A percentile compares a stretch with the other conserved stretches of the same genome.
Evolutionary conservation across 2,113 vertebrate genomes (phyloP).

Genomic region (Isurus oxyrinchus): DNA sequence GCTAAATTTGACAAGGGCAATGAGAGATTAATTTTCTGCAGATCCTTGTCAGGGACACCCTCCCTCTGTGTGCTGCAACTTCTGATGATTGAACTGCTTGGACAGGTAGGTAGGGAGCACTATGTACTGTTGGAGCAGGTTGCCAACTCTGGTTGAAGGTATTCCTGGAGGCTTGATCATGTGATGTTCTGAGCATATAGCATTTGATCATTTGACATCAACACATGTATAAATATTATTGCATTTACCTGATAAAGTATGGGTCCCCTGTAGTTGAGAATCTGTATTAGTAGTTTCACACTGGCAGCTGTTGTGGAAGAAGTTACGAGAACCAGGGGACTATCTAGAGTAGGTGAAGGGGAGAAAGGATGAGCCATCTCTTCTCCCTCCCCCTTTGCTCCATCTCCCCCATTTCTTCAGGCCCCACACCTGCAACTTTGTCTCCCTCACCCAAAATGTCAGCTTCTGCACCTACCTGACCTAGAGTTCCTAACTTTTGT

Average conservation of each 20-base stretch:
- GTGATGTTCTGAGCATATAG: too few relatives aligned
- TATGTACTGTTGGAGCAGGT: not conserved
- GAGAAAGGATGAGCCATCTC: not conserved
- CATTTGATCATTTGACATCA: not conserved
- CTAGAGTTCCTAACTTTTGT: not conserved
- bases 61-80: not conserved
- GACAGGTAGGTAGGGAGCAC: not conserved
- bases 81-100: not conserved
- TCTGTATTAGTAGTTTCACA: not conserved
- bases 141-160: not conserved
- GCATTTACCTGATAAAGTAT: not conserved
- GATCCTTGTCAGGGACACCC: not conserved
- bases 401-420: not conserved
- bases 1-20: not conserved
- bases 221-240: not conserved
- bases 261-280: not conserved
- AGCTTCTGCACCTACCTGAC: not conserved
- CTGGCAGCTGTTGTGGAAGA: not conserved
- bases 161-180: too few relatives aligned
- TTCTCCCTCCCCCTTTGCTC: not conserved
- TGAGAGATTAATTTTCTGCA: not conserved
- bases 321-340: not conserved
- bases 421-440: not conserved
- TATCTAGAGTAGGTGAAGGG: not conserved
- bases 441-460: not conserved